Evolutionary conservation across 2,888 invertebrate genomes (phyloP).

Genomic region (Strigamia crassipes): DNA sequence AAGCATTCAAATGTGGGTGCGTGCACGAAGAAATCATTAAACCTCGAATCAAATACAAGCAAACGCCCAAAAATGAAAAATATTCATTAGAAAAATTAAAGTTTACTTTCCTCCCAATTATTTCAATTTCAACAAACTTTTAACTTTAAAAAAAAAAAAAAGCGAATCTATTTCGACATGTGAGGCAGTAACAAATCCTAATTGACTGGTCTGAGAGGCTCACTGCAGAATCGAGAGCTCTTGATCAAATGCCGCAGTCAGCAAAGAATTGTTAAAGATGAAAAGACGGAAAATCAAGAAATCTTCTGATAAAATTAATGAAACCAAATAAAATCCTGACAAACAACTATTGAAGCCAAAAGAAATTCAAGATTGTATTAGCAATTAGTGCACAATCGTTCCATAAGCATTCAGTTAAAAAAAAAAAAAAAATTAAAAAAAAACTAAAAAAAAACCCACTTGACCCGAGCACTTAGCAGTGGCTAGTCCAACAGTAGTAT

Average conservation of each 20-base stretch:
- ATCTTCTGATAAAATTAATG: not conserved
- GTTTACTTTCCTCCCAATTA: not conserved
- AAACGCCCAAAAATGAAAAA: not conserved
- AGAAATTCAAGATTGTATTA: too few relatives aligned
- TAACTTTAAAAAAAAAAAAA: too few relatives aligned
- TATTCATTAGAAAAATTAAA: not conserved
- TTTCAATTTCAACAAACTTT: too few relatives aligned
- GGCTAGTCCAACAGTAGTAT: too few relatives aligned
- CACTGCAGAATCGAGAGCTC: not conserved
- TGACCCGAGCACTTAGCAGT: too few relatives aligned
- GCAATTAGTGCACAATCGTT: too few relatives aligned
- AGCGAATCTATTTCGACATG: not conserved
- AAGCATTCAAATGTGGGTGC: not conserved
- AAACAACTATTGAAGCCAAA: too few relatives aligned
- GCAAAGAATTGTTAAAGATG: not conserved
- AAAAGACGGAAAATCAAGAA: not conserved
- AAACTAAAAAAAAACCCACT: too few relatives aligned
- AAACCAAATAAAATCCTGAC: too few relatives aligned
- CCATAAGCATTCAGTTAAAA: too few relatives aligned
- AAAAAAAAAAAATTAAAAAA: too few relatives aligned
- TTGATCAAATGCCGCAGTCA: not conserved
- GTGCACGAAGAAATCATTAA: not conserved
- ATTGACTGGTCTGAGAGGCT: not conserved
- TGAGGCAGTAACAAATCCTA: not conserved
- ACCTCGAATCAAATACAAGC: not conserved